A percentile compares a stretch with the other conserved stretches of the same genome.
Evolutionary conservation across 2,888 invertebrate genomes (phyloP).

Genomic region (Harmothoe impar): DNA sequence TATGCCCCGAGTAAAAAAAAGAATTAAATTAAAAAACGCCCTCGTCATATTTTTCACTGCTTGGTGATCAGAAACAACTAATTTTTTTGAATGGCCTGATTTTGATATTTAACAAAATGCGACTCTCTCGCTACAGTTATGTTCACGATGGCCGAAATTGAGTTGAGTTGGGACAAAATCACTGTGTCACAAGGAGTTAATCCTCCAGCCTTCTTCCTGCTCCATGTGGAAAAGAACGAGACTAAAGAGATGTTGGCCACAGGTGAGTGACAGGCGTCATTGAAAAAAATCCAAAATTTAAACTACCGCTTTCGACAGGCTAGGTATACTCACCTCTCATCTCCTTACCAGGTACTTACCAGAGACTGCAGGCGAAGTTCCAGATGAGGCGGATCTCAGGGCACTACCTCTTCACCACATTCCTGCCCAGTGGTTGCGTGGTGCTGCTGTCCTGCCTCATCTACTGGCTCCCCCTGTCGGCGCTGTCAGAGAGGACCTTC

Average conservation of each 20-base stretch:
- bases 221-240: background rate
- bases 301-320: too few relatives aligned
- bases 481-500: slow-evolving; percentile 46
- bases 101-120: too few relatives aligned
- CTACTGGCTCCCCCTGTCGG: slow-evolving; percentile 62
- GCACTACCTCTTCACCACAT: slow-evolving; percentile 43
- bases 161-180: background rate
- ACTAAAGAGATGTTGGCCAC: background rate
- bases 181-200: background rate
- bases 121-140: too few relatives aligned
- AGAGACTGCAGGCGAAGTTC: background rate
- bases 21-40: too few relatives aligned
- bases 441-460: slow-evolving; percentile 60
- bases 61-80: too few relatives aligned
- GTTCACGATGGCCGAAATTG: too few relatives aligned
- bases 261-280: background rate
- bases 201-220: slow-evolving; percentile 45
- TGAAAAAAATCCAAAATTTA: too few relatives aligned
- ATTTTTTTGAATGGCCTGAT: too few relatives aligned
- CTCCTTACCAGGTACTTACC: background rate
- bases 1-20: too few relatives aligned
- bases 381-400: background rate
- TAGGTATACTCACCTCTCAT: too few relatives aligned
- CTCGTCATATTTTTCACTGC: too few relatives aligned
- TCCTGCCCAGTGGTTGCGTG: slow-evolving; percentile 45